phyloP scores from a whole-genome alignment of 2,113 vertebrate genomes.

The Uropsilus gracilis region DNA sequence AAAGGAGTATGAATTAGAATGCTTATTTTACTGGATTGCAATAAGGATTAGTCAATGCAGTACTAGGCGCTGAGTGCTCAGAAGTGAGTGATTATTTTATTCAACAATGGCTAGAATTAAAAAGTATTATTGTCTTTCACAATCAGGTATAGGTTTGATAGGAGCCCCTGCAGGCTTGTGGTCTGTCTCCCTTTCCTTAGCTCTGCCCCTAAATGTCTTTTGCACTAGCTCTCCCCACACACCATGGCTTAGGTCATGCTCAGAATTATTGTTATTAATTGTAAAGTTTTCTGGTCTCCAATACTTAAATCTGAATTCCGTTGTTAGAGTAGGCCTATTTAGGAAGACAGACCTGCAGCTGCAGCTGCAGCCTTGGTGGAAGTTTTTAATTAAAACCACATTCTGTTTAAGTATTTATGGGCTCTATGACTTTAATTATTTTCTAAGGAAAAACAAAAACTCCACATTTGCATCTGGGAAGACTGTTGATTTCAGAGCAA shows the following conservation, averaged over 20 bases:
- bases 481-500: conserved; percentile 57
- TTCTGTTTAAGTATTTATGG: conserved; percentile 60
- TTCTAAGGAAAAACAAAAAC: conserved; percentile 68
- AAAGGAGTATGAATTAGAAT: not conserved
- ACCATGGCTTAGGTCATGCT: not conserved
- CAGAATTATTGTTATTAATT: not conserved
- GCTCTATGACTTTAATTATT: conserved; percentile 80
- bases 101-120: not conserved
- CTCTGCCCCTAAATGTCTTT: not conserved
- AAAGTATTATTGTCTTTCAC: not conserved
- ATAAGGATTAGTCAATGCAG: not conserved
- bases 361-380: not conserved
- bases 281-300: conserved; percentile 15
- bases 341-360: conserved; percentile 7
- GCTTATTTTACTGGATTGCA: not conserved
- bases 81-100: not conserved
- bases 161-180: not conserved
- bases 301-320: not conserved
- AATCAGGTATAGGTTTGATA: not conserved
- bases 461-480: conserved; percentile 70
- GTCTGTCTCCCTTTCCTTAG: not conserved
- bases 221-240: not conserved
- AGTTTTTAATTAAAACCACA: conserved; percentile 61
- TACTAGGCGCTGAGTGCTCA: not conserved
- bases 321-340: not conserved